A percentile compares a stretch with the other conserved stretches of the same genome.
These are phyloP conservation scores for Dromas ardeola DNA, from an alignment of 2,113 vertebrate species.

Conservation along the genomic window DNA sequence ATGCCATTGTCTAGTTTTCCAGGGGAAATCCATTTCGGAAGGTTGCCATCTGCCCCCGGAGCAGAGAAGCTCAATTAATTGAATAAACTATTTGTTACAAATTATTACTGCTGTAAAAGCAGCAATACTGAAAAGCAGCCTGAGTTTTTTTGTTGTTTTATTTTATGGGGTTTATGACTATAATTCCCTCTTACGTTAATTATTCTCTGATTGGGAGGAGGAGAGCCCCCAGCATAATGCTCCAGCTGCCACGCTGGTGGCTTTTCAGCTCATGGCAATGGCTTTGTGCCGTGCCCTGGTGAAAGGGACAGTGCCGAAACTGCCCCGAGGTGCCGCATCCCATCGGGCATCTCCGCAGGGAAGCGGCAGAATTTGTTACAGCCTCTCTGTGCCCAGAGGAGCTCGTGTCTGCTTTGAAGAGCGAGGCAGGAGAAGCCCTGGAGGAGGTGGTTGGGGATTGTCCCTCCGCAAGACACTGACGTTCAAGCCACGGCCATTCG, in stretches of 20 bases:
- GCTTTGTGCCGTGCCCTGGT: fast-evolving
- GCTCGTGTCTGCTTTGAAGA: background rate
- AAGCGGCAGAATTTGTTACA: background rate
- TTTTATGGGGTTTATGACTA: background rate
- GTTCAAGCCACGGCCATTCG: fast-evolving
- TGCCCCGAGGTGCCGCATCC: background rate
- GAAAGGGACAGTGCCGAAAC: background rate
- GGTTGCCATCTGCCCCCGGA: background rate
- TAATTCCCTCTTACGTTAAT: background rate
- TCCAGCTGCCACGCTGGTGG: background rate
- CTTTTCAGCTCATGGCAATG: background rate
- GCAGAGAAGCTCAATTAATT: constrained; percentile 21
- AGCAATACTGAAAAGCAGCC: background rate
- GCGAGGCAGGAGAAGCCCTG: background rate
- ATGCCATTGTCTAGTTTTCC: constrained; percentile 12
- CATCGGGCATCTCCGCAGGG: fast-evolving
- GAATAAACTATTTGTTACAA: constrained; percentile 21
- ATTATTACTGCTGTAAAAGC: background rate
- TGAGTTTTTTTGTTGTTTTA: background rate
- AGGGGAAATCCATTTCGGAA: background rate
- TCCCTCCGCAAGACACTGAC: background rate
- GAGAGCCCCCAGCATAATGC: background rate
- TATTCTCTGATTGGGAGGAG: background rate
- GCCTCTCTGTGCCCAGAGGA: background rate
- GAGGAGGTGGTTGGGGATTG: background rate